phyloP scores from a whole-genome alignment of 2,797 vertebrate genomes.

The Rhabdophis nuchalis region DNA sequence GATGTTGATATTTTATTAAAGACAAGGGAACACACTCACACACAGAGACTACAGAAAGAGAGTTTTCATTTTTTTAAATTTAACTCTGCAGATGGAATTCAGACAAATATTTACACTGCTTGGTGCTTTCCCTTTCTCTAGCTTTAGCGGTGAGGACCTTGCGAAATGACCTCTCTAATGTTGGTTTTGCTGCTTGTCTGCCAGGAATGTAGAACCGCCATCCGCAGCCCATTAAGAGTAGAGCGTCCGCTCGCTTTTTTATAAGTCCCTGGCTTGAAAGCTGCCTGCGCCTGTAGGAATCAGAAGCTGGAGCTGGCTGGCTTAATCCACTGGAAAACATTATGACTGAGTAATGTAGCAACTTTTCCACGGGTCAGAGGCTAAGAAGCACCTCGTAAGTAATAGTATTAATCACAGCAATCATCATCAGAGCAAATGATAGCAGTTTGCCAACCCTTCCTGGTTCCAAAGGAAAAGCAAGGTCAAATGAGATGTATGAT shows the following conservation, averaged over 20 bases:
- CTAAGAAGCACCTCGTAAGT: background rate
- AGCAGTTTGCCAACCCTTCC: background rate
- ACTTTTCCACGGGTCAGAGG: background rate
- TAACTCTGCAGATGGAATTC: conserved; percentile 22
- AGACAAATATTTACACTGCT: conserved; percentile 24
- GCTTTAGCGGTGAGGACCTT: rapidly evolving
- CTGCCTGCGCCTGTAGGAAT: too few species aligned
- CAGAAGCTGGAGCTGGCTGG: background rate
- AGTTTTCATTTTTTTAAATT: background rate
- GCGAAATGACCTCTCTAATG: conserved; percentile 8
- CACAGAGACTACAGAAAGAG: background rate
- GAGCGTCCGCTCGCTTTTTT: background rate
- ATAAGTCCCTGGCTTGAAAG: background rate
- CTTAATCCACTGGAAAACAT: background rate
- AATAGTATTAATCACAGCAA: background rate
- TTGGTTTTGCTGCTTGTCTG: background rate
- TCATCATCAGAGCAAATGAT: background rate
- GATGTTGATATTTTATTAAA: too few species aligned
- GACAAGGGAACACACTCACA: background rate
- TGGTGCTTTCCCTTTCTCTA: background rate
- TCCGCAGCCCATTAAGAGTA: too few species aligned
- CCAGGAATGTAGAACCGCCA: too few species aligned
- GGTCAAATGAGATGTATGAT: background rate
- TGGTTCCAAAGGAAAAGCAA: background rate
- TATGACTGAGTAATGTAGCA: background rate